Conservation (phyloP, 2,113 vertebrate species). For the Geococcyx californianus region DNA sequence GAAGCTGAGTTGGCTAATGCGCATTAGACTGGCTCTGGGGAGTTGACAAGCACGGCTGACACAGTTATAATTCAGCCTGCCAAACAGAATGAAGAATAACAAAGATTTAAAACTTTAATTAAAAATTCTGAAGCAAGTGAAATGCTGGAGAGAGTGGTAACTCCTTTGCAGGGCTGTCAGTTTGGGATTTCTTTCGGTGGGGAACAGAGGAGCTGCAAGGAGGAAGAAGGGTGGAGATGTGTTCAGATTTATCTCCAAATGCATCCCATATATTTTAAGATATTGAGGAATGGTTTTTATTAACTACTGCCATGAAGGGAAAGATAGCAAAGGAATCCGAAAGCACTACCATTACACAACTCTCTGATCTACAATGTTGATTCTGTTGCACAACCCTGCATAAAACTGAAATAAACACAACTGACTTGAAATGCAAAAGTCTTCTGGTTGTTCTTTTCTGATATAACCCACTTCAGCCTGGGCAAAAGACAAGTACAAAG, state of each 20-base stretch:
- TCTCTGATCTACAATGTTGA: not conserved
- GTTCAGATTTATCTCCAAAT: slow-evolving; percentile 16
- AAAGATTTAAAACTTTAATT: slow-evolving; percentile 56
- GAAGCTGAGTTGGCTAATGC: slow-evolving; percentile 23
- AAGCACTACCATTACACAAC: slow-evolving; percentile 12
- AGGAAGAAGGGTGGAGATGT: not conserved
- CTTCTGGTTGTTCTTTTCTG: not conserved
- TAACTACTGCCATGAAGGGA: slow-evolving; percentile 7
- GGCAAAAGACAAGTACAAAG: slow-evolving; percentile 8
- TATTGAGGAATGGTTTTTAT: slow-evolving; percentile 23
- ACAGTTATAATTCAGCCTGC: slow-evolving; percentile 37
- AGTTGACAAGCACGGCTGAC: slow-evolving; percentile 15
- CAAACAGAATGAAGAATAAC: not conserved
- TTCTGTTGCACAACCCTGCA: slow-evolving; percentile 6
- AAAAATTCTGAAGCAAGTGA: slow-evolving; percentile 26
- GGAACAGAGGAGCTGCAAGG: not conserved
- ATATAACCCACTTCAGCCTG: not conserved
- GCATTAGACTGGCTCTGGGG: slow-evolving; percentile 14
- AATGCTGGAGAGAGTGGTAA: not conserved
- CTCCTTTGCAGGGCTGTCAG: slow-evolving; percentile 41
- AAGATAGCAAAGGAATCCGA: slow-evolving; percentile 31
- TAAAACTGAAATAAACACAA: slow-evolving; percentile 33
- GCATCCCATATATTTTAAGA: not conserved
- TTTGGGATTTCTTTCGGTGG: slow-evolving; percentile 11
- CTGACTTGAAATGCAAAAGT: not conserved